phyloP scores from a whole-genome alignment of 2,113 vertebrate genomes.

The Sceloporus undulatus region DNA sequence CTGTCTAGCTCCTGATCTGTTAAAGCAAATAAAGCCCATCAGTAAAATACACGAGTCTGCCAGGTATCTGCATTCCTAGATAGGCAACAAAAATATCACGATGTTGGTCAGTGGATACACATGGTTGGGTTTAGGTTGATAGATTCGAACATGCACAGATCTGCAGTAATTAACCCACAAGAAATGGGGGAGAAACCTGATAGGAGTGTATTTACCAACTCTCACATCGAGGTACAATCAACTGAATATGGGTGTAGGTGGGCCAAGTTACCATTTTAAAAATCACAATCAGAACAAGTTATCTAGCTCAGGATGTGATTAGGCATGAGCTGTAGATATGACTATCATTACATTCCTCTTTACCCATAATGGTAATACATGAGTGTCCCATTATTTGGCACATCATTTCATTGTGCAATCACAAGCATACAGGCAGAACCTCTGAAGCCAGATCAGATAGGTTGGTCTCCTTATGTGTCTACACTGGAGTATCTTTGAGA shows the following conservation, averaged over 20 bases:
- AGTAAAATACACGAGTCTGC: background rate
- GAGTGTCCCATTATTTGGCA: slow-evolving; percentile 38
- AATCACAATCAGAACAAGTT: too few relatives aligned
- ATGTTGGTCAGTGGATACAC: slow-evolving; percentile 39
- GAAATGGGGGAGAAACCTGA: background rate
- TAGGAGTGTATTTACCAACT: too few relatives aligned
- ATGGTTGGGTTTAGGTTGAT: background rate
- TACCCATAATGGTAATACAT: slow-evolving; percentile 28
- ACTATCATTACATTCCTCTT: slow-evolving; percentile 30
- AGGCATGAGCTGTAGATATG: background rate
- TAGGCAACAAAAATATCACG: background rate
- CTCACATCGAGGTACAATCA: slow-evolving; percentile 8
- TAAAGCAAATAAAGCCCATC: background rate
- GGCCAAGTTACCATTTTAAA: too few relatives aligned
- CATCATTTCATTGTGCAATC: slow-evolving; percentile 8
- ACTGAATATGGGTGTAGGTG: slow-evolving; percentile 13
- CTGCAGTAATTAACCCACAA: background rate
- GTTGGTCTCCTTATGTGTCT: slow-evolving; percentile 19
- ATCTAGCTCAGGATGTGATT: background rate
- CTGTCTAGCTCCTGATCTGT: background rate
- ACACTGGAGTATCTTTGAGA: slow-evolving; percentile 12
- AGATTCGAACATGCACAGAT: too few relatives aligned
- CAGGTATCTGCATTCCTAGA: background rate
- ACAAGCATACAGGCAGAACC: slow-evolving; percentile 5
- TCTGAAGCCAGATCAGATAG: background rate